phyloP scores from a whole-genome alignment of 2,888 invertebrate genomes.

The Ophion obscuratus region DNA sequence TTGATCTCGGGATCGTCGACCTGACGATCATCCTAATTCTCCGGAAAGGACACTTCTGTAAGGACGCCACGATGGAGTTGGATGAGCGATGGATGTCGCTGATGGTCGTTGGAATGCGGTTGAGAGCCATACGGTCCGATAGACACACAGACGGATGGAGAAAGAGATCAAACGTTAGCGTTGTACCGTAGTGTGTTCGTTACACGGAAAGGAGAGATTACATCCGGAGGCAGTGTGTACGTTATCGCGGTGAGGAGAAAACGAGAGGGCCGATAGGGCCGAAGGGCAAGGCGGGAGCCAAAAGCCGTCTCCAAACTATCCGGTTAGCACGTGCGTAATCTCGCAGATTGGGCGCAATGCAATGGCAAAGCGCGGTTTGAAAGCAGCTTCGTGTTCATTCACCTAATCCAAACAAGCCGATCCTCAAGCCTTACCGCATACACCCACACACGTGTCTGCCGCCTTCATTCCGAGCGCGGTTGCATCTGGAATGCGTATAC shows the following conservation, averaged over 20 bases:
- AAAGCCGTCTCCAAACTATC: conserved; percentile 32
- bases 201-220: not conserved
- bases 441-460: not conserved
- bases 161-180: conserved; percentile 11
- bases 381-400: conserved; percentile 71
- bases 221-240: conserved; percentile 1
- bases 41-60: not conserved
- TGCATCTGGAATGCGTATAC: conserved; percentile 23
- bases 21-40: not conserved
- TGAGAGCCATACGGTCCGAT: not conserved
- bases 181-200: not conserved
- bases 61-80: not conserved
- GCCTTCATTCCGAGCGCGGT: conserved; percentile 14
- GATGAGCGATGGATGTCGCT: conserved; percentile 8
- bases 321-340: conserved; percentile 62
- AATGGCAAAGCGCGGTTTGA: conserved; percentile 65
- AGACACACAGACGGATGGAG: not conserved
- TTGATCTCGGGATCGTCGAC: not conserved
- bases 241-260: conserved; percentile 1
- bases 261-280: not conserved
- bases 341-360: conserved; percentile 31
- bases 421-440: conserved; percentile 2
- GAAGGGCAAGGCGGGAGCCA: conserved; percentile 6
- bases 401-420: conserved; percentile 70
- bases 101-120: conserved; percentile 4